phyloP scores from a whole-genome alignment of 2,888 invertebrate species.

The Clitarchus hookeri region DNA sequence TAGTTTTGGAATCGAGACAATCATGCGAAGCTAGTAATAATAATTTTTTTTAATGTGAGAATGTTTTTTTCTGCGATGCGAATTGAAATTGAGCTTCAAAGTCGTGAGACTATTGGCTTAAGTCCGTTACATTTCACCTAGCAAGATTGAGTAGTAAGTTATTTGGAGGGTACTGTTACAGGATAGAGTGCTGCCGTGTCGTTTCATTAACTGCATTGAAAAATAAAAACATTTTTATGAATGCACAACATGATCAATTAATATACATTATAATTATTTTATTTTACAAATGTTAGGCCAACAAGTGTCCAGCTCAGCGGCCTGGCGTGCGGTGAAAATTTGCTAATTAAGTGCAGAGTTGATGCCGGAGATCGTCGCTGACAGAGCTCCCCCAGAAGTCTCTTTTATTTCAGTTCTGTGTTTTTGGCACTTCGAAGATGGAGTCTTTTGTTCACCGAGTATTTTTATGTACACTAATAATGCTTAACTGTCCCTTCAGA shows the following conservation, averaged over 20 bases:
- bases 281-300: constrained; percentile 14
- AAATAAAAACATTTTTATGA: constrained; percentile 12
- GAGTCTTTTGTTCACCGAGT: background rate
- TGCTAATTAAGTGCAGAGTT: constrained; percentile 2
- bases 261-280: background rate
- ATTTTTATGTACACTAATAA: background rate
- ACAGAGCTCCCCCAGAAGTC: background rate
- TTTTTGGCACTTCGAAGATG: constrained; percentile 11
- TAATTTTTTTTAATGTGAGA: background rate
- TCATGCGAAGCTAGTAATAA: background rate
- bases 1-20: constrained; percentile 8
- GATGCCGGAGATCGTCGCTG: background rate
- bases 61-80: background rate
- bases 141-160: background rate
- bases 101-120: background rate
- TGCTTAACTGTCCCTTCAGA: background rate
- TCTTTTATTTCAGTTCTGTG: background rate
- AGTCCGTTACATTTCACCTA: background rate
- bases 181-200: background rate
- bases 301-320: background rate
- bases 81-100: background rate
- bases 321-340: constrained; percentile 1
- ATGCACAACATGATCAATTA: constrained; percentile 14
- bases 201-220: background rate
- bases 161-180: background rate